phyloP scores from a whole-genome alignment of 2,113 vertebrate genomes.

The Ptyas mucosa region DNA sequence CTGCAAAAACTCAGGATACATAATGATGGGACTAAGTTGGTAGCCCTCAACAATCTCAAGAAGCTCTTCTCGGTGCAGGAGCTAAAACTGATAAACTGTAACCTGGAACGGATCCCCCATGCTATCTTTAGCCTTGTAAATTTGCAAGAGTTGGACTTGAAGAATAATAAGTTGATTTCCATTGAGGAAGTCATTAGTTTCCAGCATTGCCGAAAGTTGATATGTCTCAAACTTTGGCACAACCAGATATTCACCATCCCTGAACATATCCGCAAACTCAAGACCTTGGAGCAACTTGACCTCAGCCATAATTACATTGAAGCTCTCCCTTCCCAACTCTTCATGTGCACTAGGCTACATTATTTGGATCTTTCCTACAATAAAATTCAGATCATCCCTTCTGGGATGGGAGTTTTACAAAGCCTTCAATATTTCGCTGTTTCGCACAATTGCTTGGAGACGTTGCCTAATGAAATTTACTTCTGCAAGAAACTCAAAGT shows the following conservation, averaged over 20 bases:
- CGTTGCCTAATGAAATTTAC: conserved; percentile 82
- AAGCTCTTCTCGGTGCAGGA: conserved; percentile 74
- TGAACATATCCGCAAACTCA: conserved; percentile 81
- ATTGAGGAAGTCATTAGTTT: conserved; percentile 88
- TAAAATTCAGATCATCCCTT: conserved; percentile 72
- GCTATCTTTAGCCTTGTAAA: conserved; percentile 81
- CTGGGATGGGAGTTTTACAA: conserved; percentile 79
- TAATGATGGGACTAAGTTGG: conserved; percentile 77
- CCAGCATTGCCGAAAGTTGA: conserved; percentile 83
- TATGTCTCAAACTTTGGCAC: conserved; percentile 80
- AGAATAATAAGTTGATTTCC: conserved; percentile 80
- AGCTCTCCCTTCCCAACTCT: conserved; percentile 74
- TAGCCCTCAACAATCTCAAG: conserved; percentile 81
- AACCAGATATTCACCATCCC: conserved; percentile 83
- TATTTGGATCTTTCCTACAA: conserved; percentile 85
- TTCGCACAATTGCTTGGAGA: conserved; percentile 79
- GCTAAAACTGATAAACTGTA: conserved; percentile 78
- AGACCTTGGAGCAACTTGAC: conserved; percentile 76
- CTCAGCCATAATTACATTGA: conserved; percentile 83
- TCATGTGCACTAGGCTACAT: conserved; percentile 78
- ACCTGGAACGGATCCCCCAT: conserved; percentile 83
- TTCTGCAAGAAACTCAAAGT: conserved; percentile 79
- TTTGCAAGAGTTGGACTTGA: conserved; percentile 82
- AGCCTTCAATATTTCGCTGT: conserved; percentile 75
- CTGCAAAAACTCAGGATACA: conserved; percentile 76